Evolutionary conservation across 1,140 invertebrate genomes (phyloP).

Genomic region (Pseudomyrmex cubaensis): DNA sequence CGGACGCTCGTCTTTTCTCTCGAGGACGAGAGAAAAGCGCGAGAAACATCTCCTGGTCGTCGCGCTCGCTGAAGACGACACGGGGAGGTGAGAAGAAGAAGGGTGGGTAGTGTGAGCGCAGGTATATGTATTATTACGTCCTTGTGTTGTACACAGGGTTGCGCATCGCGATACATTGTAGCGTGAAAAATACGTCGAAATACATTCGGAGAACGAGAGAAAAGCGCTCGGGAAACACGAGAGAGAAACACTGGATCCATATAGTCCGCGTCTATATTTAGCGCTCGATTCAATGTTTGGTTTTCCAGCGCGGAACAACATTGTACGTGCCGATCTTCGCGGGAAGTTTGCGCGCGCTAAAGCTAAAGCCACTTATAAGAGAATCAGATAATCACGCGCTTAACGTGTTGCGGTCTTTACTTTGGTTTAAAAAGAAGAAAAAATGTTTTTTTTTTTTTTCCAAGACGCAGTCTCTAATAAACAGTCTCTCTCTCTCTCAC

Average conservation of each 20-base stretch:
- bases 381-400: not conserved
- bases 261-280: constrained; percentile 26
- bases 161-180: not conserved
- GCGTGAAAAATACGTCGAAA: constrained; percentile 11
- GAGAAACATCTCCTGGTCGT: not conserved
- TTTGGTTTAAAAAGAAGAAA: too few species aligned
- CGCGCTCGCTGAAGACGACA: too few species aligned
- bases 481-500: not conserved
- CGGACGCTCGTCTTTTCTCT: constrained; percentile 41
- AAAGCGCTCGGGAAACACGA: not conserved
- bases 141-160: not conserved
- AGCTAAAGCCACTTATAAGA: not conserved
- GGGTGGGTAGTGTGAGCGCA: too few species aligned
- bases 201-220: not conserved
- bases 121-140: too few species aligned
- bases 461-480: not conserved
- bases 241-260: not conserved
- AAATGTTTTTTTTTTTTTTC: too few species aligned
- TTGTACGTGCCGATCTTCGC: not conserved
- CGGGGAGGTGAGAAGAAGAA: too few species aligned
- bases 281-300: not conserved
- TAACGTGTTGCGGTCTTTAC: not conserved
- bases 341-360: too few species aligned
- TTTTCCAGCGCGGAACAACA: constrained; percentile 1
- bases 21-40: constrained; percentile 52